Conservation (phyloP, 1,140 invertebrate genomes). For the Drosophila nannoptera region DNA sequence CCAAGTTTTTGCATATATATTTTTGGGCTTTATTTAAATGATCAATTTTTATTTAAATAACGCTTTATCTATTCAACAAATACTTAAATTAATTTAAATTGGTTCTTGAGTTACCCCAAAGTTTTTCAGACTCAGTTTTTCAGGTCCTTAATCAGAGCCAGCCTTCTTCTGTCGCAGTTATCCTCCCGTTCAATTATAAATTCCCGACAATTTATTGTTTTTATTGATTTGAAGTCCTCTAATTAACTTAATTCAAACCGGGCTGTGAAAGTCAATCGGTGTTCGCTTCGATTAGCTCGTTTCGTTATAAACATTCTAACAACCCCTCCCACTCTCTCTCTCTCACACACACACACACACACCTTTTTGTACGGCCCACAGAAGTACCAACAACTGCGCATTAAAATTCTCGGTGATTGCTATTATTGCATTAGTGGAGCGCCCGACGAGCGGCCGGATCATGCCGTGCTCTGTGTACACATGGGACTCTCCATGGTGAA, state of each 20-base stretch:
- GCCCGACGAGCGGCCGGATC: slow-evolving; percentile 91
- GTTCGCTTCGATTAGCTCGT: slow-evolving; percentile 29
- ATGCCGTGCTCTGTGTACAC: slow-evolving; percentile 95
- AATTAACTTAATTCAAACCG: slow-evolving; percentile 3
- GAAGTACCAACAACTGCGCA: slow-evolving; percentile 96
- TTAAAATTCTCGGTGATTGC: slow-evolving; percentile 97
- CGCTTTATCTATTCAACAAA: too few relatives aligned
- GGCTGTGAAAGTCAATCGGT: background rate
- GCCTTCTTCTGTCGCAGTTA: background rate
- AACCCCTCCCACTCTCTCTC: background rate
- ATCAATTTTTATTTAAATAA: too few relatives aligned
- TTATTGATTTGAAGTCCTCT: slow-evolving; percentile 4
- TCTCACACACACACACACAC: slow-evolving; percentile 2
- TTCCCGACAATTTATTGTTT: background rate
- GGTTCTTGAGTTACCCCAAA: too few relatives aligned
- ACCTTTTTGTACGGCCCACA: slow-evolving; percentile 52
- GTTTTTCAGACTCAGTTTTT: background rate
- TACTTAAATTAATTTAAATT: background rate
- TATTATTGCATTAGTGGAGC: slow-evolving; percentile 97
- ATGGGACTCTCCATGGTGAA: slow-evolving; percentile 98
- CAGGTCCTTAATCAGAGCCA: background rate
- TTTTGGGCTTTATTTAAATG: background rate
- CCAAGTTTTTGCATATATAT: slow-evolving; percentile 1
- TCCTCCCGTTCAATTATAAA: background rate
- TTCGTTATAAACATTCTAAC: slow-evolving; percentile 15